Conservation (phyloP, 2,113 vertebrate species). For the Sturnira hondurensis region DNA sequence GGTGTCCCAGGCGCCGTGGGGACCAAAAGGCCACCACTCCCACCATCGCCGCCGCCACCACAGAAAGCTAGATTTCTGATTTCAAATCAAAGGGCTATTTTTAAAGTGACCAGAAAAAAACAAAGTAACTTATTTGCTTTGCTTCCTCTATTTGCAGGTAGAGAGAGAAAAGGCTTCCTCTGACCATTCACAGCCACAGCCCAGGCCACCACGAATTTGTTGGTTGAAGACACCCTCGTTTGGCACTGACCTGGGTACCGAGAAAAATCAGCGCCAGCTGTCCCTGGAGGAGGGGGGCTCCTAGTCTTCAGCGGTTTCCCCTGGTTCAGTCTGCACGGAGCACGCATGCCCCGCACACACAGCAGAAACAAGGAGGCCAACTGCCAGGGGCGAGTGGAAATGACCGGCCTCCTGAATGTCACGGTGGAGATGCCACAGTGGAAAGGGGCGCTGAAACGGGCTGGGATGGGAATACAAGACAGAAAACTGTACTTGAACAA, state of each 20-base stretch:
- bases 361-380: not conserved
- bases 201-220: not conserved
- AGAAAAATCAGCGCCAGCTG: not conserved
- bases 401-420: too few species aligned
- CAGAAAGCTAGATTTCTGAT: not conserved
- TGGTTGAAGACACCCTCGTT: not conserved
- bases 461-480: too few species aligned
- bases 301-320: not conserved
- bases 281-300: not conserved
- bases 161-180: not conserved
- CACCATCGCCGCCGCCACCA: too few species aligned
- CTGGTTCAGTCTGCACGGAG: not conserved
- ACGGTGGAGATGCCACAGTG: too few species aligned
- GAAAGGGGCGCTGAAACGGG: too few species aligned
- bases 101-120: not conserved
- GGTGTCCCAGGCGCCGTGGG: not conserved
- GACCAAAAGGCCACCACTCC: too few species aligned
- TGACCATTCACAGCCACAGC: not conserved
- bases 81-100: not conserved
- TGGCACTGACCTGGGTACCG: not conserved
- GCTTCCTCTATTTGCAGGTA: not conserved
- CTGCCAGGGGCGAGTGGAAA: too few species aligned
- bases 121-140: not conserved
- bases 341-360: not conserved
- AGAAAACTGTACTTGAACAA: too few species aligned